Evolutionary conservation across 1,140 invertebrate species (phyloP), one percentile per base, ranked within the genome.

Genomic region (Listronotus bonariensis): DNA sequence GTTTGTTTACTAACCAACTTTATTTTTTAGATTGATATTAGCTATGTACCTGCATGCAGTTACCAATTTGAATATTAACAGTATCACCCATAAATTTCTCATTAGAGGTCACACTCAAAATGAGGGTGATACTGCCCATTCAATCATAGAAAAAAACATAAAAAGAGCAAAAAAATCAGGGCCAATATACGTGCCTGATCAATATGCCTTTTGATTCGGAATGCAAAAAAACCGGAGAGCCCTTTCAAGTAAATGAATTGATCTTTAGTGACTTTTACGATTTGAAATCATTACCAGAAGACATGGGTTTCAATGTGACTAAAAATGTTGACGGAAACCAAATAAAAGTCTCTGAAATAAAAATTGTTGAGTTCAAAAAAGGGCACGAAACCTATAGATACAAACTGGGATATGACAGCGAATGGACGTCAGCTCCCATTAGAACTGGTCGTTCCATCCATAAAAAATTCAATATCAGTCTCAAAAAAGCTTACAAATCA

Each of bases 321-420:
- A 40, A 40, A 14, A 40, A 40, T 40, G 38, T 40, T 12, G n/a
- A 40, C n/a, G 38, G 38, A 12, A 14, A 7, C n/a, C 38, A 2
- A 40, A 40, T 40, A 40, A 40, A 40, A 40, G 38, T 40, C 10
- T 40, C 38, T 40, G 38, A 40, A 40, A 40, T 40, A 12, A 40
- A 40, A 14, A 40, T 40, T 10, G 38, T 40, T 3, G 38, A 40
- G 1, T 40, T 40, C 38, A 40, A 40, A 14, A 40, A 40, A 14
- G 38, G 38, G 1, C 2, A 40, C 10, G 38, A 40, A 3, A 40
- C 38, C n/a, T 40, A 26, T 26, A 26, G 20, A 26, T 26, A 26
- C 20, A 26, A 26, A 26, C 20, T 26, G 20, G 38, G 2, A 12
- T 40, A 40, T 14, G 38, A 40, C 10, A 14, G n/a, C n/a, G 38